Conservation (phyloP, 2,888 invertebrate species). For the Ischnus inquisitorius region DNA sequence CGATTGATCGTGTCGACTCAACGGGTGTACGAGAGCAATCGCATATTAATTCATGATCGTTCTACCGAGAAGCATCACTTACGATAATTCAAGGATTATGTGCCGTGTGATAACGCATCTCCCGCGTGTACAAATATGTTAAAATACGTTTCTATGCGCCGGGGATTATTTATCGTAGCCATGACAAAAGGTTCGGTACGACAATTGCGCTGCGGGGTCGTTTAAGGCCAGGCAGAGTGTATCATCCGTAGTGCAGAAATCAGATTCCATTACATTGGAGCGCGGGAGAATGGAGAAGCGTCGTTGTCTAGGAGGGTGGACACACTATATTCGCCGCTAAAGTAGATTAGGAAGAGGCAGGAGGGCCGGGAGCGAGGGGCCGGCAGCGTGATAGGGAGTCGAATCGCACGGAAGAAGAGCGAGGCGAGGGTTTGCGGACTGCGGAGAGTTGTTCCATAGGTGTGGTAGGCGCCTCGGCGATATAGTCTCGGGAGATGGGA, state of each 20-base stretch:
- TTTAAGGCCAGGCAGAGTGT: conserved; percentile 17
- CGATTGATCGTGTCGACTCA: too few relatives aligned
- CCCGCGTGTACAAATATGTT: not conserved
- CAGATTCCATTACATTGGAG: conserved; percentile 59
- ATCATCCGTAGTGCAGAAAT: conserved; percentile 41
- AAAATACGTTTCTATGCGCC: not conserved
- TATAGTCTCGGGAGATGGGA: conserved; percentile 77
- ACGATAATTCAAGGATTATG: not conserved
- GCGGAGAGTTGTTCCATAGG: conserved; percentile 45
- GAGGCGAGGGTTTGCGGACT: conserved; percentile 33
- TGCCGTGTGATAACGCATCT: not conserved
- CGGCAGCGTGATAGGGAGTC: not conserved
- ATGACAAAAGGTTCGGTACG: conserved; percentile 6
- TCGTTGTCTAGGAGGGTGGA: conserved; percentile 80
- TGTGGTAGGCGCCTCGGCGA: conserved; percentile 62
- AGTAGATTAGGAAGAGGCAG: conserved; percentile 78
- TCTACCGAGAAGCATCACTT: not conserved
- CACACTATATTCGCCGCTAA: conserved; percentile 80
- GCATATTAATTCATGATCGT: too few relatives aligned
- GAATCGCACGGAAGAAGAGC: conserved; percentile 13
- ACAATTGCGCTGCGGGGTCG: conserved; percentile 25
- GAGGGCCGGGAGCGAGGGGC: not conserved
- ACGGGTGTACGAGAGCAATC: too few relatives aligned
- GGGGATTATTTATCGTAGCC: not conserved
- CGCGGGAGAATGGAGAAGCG: conserved; percentile 72